Evolutionary conservation across 1,140 invertebrate genomes (phyloP), one percentile per base, ranked within the genome.

Genomic region (Cecropterus lyciades): DNA sequence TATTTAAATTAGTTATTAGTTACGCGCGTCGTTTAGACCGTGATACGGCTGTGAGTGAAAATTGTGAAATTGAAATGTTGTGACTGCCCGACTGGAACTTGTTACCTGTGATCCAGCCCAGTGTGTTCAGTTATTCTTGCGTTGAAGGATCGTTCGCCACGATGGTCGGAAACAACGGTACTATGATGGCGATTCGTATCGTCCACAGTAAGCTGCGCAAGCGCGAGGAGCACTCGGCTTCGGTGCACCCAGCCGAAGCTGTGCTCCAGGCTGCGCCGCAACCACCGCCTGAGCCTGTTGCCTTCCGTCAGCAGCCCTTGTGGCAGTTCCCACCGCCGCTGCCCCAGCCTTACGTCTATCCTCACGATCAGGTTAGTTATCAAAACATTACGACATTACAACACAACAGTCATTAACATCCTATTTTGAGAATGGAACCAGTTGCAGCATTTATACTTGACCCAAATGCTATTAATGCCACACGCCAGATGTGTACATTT

Each of bases 131-230:
- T 87, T 87, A 79, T 84, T 86, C 87, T 90, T 89, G 86, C 79
- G 80, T 87, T 55, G 80, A 81, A 80, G 82, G 69, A 84, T 79
- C 81, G 45, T 87, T 85, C 73, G 62, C 75, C 72, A 92, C 87
- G 74, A 96, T 96, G 95, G 95, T 96, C 80, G 95, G 95, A 87
- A 95, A 94, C 91, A 96, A 96, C 93, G 95, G 95, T 85, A 96
- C 95, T 84, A 95, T 97, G 94, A 95, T 96, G 91, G 96, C 96
- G 79, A 96, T 97, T 83, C 96, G 96, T 92, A 95, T 97, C 95
- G 96, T 97, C 92, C 95, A 96, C 94, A 97, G 96, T 92, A 97
- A 97, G 93, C 94, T 97, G 91, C 94, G 96, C 78, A 97, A 97
- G 92, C 93, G 96, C 65, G 96, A 97, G 92, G 96, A 97, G 78